Conservation (phyloP, 2,113 vertebrate genomes). For the Erpornis zantholeuca region DNA sequence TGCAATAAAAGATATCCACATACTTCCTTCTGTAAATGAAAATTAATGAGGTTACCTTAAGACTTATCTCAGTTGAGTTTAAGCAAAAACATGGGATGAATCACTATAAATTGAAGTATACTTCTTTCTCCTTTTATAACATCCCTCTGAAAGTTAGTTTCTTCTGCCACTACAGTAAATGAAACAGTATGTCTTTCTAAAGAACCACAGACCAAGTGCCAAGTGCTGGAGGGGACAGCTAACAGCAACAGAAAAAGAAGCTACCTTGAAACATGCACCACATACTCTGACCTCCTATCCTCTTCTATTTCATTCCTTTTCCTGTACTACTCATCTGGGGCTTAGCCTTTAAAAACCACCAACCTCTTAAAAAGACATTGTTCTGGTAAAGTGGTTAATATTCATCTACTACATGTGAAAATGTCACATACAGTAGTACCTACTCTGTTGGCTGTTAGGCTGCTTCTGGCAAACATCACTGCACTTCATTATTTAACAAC, state of each 20-base stretch:
- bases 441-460: not conserved
- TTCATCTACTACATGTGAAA: not conserved
- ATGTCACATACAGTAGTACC: not conserved
- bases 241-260: not conserved
- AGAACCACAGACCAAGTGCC: not conserved
- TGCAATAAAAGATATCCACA: not conserved
- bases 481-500: slow-evolving; percentile 19
- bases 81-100: not conserved
- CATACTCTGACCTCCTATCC: not conserved
- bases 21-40: not conserved
- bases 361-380: not conserved
- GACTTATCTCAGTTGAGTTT: not conserved
- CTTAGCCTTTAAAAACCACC: not conserved
- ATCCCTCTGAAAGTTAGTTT: not conserved
- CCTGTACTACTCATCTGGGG: not conserved
- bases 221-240: slow-evolving; percentile 32
- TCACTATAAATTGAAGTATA: not conserved
- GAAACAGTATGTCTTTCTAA: not conserved
- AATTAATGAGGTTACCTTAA: not conserved
- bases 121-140: not conserved
- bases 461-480: not conserved
- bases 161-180: not conserved
- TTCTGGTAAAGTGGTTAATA: slow-evolving; percentile 11
- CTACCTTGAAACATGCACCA: not conserved
- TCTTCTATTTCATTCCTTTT: not conserved